Percentiles rank a stretch among this genome's conserved stretches.
Evolutionary conservation across 2,797 vertebrate species (phyloP).

Genomic region (Sciaenops ocellatus): DNA sequence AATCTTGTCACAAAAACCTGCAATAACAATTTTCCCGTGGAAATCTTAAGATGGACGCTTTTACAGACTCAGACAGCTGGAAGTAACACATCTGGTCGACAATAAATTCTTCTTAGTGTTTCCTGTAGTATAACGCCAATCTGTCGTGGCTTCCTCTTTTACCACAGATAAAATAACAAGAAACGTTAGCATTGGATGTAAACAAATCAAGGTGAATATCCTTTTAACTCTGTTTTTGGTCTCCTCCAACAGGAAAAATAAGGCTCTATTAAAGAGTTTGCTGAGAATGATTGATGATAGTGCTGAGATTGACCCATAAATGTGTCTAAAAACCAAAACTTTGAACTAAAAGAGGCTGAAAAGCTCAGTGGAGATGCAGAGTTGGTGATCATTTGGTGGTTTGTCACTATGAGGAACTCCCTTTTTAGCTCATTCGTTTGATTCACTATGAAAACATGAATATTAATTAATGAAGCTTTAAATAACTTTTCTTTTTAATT

Average conservation of each 20-base stretch:
- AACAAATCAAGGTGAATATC: neutral
- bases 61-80: neutral
- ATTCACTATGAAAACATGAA: neutral
- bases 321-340: neutral
- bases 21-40: neutral
- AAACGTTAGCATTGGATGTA: too few relatives aligned
- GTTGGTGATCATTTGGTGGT: neutral
- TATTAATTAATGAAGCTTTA: neutral
- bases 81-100: neutral
- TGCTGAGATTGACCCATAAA: neutral
- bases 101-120: neutral
- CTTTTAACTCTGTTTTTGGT: neutral
- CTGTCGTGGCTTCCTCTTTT: neutral
- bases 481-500: neutral
- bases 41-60: neutral
- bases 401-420: neutral
- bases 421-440: neutral
- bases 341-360: neutral
- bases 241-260: neutral
- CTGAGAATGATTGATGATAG: neutral
- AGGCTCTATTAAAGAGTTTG: neutral
- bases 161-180: too few relatives aligned
- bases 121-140: too few relatives aligned
- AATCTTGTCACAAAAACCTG: neutral
- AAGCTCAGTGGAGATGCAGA: neutral